Base-by-base conservation (phyloP, 1,140 invertebrate genomes). In the Babylonia areolata region DNA sequence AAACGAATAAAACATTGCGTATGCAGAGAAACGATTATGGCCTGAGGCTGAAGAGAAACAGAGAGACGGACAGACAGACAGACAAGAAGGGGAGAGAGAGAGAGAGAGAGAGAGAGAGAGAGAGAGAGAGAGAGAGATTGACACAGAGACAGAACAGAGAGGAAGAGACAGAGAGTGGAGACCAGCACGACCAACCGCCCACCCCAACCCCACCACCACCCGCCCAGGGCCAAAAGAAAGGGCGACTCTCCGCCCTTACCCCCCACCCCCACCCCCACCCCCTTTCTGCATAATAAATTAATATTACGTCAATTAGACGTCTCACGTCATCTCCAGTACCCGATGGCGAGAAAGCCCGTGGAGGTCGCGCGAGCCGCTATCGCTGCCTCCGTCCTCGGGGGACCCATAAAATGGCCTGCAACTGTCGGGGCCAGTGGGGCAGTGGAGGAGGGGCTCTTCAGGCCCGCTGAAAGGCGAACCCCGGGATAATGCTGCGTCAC, bases 241-340 rank as follows among this genome's bases (percentile, higher is more conserved):
- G 73, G 5, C 73, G 35, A 15, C 17, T 77, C 33, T 37, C 73
- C n/a, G 73, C 11, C 73, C 37, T 28, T 37, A n/a, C n/a, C n/a
- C n/a, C n/a, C n/a, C n/a, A n/a, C n/a, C n/a, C n/a, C n/a, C n/a
- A n/a, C n/a, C n/a, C n/a, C n/a, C n/a, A n/a, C n/a, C n/a, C n/a
- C n/a, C n/a, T n/a, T n/a, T n/a, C n/a, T n/a, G n/a, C n/a, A 40
- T 77, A 40, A 77, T 77, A 77, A 77, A 77, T 77, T 77, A 77
- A 77, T 77, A 77, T 77, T 77, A 77, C 73, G 73, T 77, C 73
- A 77, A 77, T 77, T 77, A 77, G 73, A 77, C 73, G 73, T 77
- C 37, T 31, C 73, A 40, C 33, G 73, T 69, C 73, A 37, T 40
- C 39, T 77, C 73, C 73, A 15, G 37, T 37, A 77, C 73, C 39